A percentile compares a stretch with the other conserved stretches of the same genome.
Conservation (phyloP, 2,113 vertebrate species). For the Astur gentilis region DNA sequence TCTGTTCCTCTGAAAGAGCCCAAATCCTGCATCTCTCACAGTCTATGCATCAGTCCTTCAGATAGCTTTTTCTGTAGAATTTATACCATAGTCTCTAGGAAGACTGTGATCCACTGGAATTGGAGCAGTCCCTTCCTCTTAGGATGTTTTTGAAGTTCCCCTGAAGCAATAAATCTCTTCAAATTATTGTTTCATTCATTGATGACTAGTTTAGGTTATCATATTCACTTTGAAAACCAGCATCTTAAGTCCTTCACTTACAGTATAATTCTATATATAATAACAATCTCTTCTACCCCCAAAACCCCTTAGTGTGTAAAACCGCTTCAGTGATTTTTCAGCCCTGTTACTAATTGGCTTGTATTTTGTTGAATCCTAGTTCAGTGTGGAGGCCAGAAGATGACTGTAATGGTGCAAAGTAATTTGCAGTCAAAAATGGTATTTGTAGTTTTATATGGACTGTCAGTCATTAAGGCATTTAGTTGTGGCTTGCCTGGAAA, state of each 20-base stretch:
- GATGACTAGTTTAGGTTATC: background rate
- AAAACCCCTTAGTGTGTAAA: background rate
- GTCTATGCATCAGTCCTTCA: conserved; percentile 1
- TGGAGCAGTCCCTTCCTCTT: background rate
- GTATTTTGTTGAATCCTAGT: background rate
- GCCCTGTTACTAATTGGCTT: background rate
- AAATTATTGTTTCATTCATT: background rate
- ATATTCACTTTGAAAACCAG: background rate
- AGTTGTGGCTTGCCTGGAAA: background rate
- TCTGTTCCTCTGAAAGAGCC: background rate
- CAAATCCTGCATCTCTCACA: background rate
- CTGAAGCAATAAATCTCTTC: background rate
- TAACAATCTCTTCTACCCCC: background rate
- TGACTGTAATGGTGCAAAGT: background rate
- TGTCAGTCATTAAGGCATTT: background rate
- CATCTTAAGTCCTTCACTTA: background rate
- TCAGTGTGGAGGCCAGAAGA: background rate
- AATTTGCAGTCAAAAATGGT: background rate
- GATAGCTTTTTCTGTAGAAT: background rate
- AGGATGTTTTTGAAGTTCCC: background rate
- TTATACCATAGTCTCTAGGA: background rate
- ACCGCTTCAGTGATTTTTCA: background rate
- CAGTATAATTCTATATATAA: background rate
- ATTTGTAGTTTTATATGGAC: background rate
- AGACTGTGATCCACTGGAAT: background rate